These are phyloP conservation scores for Mionectes macconnelli DNA, from an alignment of 2,113 vertebrate genomes.

Conservation along the genomic window DNA sequence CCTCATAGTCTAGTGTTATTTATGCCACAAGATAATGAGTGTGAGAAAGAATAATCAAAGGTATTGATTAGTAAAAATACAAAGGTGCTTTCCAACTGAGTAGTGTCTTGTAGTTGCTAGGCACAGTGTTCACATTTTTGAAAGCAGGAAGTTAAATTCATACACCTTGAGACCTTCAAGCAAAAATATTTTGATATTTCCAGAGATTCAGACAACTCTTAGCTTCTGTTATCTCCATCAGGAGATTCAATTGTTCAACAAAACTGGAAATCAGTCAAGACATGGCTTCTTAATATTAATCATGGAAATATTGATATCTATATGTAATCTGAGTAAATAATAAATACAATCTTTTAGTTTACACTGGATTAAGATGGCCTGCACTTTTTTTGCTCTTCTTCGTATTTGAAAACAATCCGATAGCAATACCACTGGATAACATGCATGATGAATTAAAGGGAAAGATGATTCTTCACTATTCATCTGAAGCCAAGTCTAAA, in stretches of 20 bases:
- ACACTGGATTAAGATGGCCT: neutral
- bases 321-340: neutral
- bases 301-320: neutral
- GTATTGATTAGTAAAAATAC: neutral
- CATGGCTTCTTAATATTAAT: neutral
- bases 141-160: neutral
- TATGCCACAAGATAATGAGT: neutral
- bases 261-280: neutral
- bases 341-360: neutral
- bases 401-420: neutral
- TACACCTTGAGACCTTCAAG: neutral
- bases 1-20: neutral
- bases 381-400: neutral
- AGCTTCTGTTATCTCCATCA: neutral
- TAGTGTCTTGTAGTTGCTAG: neutral
- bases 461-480: neutral
- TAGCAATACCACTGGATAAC: neutral
- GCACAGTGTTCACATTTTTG: neutral
- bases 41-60: neutral
- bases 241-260: neutral
- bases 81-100: neutral
- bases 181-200: neutral
- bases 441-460: neutral
- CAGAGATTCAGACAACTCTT: neutral
- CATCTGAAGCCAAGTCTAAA: neutral